These are phyloP conservation scores for Huso huso DNA, from an alignment of 2,797 vertebrate genomes.

Conservation along the genomic window DNA sequence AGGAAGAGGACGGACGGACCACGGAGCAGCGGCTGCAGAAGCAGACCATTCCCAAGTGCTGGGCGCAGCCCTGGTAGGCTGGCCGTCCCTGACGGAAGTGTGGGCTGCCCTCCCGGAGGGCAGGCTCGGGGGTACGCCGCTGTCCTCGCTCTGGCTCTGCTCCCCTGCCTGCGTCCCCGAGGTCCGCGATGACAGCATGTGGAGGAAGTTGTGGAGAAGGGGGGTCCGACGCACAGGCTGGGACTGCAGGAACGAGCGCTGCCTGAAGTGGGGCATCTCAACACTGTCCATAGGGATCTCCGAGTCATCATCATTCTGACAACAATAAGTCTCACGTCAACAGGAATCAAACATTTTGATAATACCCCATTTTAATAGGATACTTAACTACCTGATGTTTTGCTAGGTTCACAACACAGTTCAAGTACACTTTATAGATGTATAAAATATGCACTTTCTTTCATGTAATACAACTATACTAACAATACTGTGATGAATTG, in stretches of 20 bases:
- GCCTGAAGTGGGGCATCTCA: conserved; percentile 90
- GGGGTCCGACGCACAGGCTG: conserved; percentile 94
- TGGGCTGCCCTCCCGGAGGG: conserved; percentile 64
- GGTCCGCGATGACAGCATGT: conserved; percentile 93
- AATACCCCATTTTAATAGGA: no score
- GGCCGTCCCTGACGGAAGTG: conserved; percentile 71
- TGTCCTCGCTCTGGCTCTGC: conserved; percentile 2
- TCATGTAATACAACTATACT: no score
- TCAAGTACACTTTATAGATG: no score
- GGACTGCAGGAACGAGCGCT: conserved; percentile 87
- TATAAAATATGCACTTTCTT: no score
- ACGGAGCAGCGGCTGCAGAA: conserved; percentile 87
- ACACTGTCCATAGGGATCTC: conserved; percentile 94
- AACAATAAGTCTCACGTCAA: not conserved
- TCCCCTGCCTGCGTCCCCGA: conserved; percentile 65
- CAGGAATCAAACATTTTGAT: no score
- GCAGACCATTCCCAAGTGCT: conserved; percentile 91
- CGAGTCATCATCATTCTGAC: conserved; percentile 89
- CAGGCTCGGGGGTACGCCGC: conserved; percentile 62
- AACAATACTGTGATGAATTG: no score
- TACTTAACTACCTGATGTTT: no score
- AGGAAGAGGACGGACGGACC: conserved; percentile 64
- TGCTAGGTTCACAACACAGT: no score
- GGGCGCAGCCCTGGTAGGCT: conserved; percentile 81
- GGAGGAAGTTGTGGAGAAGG: conserved; percentile 97